phyloP scores from a whole-genome alignment of 2,888 invertebrate species.

The Polietes domitor region DNA sequence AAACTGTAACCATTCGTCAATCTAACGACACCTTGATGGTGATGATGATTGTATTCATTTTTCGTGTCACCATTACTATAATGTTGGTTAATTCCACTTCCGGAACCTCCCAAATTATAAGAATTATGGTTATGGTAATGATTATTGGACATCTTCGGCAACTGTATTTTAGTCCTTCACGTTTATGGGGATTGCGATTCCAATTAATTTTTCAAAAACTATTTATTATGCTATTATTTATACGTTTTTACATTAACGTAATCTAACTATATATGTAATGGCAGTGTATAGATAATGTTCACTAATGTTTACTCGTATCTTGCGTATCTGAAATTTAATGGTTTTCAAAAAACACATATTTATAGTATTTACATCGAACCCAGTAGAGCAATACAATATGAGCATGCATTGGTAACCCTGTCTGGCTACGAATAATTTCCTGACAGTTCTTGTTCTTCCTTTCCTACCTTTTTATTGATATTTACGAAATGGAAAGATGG shows the following conservation, averaged over 20 bases:
- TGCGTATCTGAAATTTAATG: constrained; percentile 59
- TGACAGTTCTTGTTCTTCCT: constrained; percentile 24
- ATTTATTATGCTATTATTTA: neutral
- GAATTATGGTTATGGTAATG: constrained; percentile 72
- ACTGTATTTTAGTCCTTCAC: constrained; percentile 16
- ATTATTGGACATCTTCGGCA: constrained; percentile 69
- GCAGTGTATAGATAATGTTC: constrained; percentile 76
- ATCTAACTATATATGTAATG: constrained; percentile 71
- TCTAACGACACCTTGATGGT: constrained; percentile 60
- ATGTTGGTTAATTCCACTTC: constrained; percentile 59
- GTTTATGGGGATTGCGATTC: constrained; percentile 34
- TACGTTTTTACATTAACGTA: constrained; percentile 52
- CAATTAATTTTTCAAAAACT: constrained; percentile 15
- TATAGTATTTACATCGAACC: no score
- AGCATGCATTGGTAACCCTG: constrained; percentile 10
- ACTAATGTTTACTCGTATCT: constrained; percentile 67
- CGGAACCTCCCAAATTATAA: constrained; percentile 64
- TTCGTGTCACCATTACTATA: constrained; percentile 63
- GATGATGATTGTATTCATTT: constrained; percentile 56
- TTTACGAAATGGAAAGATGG: constrained; percentile 47
- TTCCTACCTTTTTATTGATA: constrained; percentile 50
- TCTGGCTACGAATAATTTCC: constrained; percentile 25
- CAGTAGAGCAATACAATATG: neutral
- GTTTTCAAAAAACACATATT: neutral
- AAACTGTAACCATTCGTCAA: constrained; percentile 79